Evolutionary conservation across 2,888 invertebrate genomes (phyloP), one percentile per base, ranked within the genome.

Genomic region (Nemurella pictetii): DNA sequence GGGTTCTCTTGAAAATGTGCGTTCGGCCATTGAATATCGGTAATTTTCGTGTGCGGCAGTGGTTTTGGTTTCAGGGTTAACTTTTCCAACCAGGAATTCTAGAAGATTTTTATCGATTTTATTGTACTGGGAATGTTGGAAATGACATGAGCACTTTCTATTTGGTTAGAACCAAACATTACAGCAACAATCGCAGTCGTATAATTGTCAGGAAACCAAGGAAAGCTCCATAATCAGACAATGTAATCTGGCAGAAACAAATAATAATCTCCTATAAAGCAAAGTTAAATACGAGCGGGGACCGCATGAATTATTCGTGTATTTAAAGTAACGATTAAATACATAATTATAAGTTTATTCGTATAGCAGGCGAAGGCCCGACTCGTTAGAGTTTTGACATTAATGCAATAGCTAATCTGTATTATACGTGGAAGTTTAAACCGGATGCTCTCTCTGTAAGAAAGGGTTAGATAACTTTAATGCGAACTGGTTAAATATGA

Each of bases 401-500:
- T 80, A 80, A 80, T 80, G 80, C 80, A 80, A 80, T 80, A 80
- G 80, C 35, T 80, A 80, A 80, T 80, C 80, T 80, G 80, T 35
- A 80, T 28, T 27, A 28, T 75, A 75, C 80, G 32, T 80, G 30
- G 36, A 35, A 35, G 32, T 35, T 35, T 35, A 80, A 25, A 80
- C 80, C 80, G 80, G 80, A 80, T 80, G 36, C 26, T 80, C 36
- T 80, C 80, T 80, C 80, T 35, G 32, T 80, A 84, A 84, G 84
- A 84, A 84, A 84, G 84, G 84, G 84, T 55, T 84, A 80, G 80
- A 80, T 36, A 29, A 72, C 84, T 84, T 80, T 84, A 84, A 84
- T 84, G 84, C 80, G 72, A 73, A 74, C 27, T 80, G 36, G 80
- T 84, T 84, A 84, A 84, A 84, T 84, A 84, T 84, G 84, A 84